Percentiles rank a stretch among this genome's conserved stretches.
Conservation (phyloP, 2,888 invertebrate species). For the Hemistola chrysoprasaria region DNA sequence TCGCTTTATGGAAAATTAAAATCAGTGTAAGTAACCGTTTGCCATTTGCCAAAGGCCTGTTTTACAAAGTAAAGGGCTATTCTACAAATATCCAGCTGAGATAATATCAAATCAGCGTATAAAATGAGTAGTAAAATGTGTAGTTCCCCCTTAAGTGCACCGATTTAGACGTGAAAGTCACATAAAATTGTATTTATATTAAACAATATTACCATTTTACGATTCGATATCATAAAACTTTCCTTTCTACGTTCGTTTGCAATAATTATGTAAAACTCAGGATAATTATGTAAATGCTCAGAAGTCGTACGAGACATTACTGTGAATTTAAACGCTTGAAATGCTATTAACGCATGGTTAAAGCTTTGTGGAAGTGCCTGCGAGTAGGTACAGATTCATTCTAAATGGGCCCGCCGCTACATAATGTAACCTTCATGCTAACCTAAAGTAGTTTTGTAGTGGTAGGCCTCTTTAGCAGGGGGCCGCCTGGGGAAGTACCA, state of each 20-base stretch:
- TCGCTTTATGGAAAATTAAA: too few relatives aligned
- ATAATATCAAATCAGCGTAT: slow-evolving; percentile 8
- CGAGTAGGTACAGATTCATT: neutral
- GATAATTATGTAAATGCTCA: slow-evolving; percentile 29
- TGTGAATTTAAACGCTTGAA: neutral
- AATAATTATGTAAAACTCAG: slow-evolving; percentile 54
- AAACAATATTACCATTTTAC: slow-evolving; percentile 22
- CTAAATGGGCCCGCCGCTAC: too few relatives aligned
- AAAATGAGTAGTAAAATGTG: slow-evolving; percentile 7
- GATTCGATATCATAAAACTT: slow-evolving; percentile 21
- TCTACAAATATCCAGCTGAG: slow-evolving; percentile 2
- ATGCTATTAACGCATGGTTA: neutral
- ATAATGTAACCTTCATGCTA: too few relatives aligned
- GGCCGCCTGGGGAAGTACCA: too few relatives aligned
- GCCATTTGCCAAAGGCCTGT: too few relatives aligned
- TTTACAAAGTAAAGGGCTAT: too few relatives aligned
- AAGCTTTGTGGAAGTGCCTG: neutral
- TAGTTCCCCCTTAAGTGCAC: slow-evolving; percentile 13
- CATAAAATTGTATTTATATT: slow-evolving; percentile 28
- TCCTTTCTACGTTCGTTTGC: slow-evolving; percentile 31
- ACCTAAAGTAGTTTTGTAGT: too few relatives aligned
- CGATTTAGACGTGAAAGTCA: slow-evolving; percentile 40
- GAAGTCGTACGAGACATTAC: neutral
- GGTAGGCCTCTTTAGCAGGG: too few relatives aligned
- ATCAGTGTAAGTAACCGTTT: too few relatives aligned